Percentiles rank a stretch among this genome's conserved stretches.
phyloP scores from a whole-genome alignment of 2,113 vertebrate species.

The Trematocara macrostoma region DNA sequence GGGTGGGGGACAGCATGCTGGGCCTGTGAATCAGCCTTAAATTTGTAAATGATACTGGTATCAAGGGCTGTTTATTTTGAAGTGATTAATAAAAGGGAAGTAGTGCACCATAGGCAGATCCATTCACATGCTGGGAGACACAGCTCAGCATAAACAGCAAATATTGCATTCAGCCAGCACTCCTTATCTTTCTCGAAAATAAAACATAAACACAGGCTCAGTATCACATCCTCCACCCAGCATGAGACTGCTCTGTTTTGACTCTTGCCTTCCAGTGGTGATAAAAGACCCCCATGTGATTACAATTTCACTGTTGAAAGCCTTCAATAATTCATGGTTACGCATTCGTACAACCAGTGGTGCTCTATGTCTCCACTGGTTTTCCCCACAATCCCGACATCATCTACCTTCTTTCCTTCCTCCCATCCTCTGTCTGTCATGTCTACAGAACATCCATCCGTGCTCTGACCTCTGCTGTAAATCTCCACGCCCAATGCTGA shows the following conservation, averaged over 20 bases:
- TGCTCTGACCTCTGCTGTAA: constrained; percentile 37
- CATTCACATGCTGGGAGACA: not conserved
- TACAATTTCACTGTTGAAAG: not conserved
- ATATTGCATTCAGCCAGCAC: not conserved
- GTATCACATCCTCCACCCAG: not conserved
- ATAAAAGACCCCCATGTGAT: constrained; percentile 1
- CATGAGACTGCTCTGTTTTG: not conserved
- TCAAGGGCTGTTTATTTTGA: not conserved
- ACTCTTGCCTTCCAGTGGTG: not conserved
- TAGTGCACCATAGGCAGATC: not conserved
- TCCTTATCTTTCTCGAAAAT: not conserved
- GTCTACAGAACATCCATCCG: not conserved
- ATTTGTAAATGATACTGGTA: constrained; percentile 25
- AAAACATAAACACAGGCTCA: not conserved
- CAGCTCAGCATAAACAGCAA: not conserved
- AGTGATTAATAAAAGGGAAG: not conserved
- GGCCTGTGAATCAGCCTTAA: constrained; percentile 25
- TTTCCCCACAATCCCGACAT: not conserved
- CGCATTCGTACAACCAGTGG: not conserved
- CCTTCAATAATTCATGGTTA: constrained; percentile 35
- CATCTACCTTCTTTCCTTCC: not conserved
- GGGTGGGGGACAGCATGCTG: not conserved
- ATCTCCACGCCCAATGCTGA: constrained; percentile 50
- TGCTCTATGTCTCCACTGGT: not conserved
- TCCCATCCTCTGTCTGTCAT: not conserved